These are phyloP conservation scores for Pantherophis guttatus DNA, from an alignment of 2,113 vertebrate species.

Conservation along the genomic window DNA sequence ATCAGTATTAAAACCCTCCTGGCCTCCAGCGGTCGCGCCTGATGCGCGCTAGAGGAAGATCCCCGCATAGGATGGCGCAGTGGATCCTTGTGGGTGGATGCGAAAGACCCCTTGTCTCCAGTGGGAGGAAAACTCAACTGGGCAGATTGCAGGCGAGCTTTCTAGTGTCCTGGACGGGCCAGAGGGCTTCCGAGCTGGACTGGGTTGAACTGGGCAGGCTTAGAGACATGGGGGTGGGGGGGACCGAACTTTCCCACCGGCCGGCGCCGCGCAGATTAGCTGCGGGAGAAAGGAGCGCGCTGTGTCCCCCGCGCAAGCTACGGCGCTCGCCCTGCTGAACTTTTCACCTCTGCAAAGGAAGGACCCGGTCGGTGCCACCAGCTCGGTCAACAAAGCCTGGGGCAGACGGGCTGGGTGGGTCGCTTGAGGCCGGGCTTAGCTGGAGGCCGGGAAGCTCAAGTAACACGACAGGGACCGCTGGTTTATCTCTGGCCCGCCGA, in stretches of 20 bases:
- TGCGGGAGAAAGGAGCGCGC: background rate
- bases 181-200: background rate
- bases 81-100: background rate
- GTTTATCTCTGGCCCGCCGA: constrained; percentile 30
- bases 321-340: background rate
- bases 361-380: background rate
- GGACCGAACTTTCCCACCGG: background rate
- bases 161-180: background rate
- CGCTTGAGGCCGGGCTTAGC: background rate
- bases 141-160: background rate
- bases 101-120: background rate
- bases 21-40: background rate
- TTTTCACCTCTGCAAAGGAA: constrained; percentile 10
- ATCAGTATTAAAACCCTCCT: background rate
- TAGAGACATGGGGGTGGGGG: fast-evolving
- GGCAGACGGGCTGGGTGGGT: background rate
- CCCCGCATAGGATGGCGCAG: background rate
- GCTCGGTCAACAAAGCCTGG: background rate
- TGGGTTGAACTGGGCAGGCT: background rate
- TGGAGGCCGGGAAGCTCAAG: constrained; percentile 21
- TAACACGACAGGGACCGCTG: constrained; percentile 44
- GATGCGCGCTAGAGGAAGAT: background rate
- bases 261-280: background rate
- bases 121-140: background rate
- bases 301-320: background rate